Evolutionary conservation across 2,888 invertebrate species (phyloP).

Genomic region (Synanthedon tipuliformis): DNA sequence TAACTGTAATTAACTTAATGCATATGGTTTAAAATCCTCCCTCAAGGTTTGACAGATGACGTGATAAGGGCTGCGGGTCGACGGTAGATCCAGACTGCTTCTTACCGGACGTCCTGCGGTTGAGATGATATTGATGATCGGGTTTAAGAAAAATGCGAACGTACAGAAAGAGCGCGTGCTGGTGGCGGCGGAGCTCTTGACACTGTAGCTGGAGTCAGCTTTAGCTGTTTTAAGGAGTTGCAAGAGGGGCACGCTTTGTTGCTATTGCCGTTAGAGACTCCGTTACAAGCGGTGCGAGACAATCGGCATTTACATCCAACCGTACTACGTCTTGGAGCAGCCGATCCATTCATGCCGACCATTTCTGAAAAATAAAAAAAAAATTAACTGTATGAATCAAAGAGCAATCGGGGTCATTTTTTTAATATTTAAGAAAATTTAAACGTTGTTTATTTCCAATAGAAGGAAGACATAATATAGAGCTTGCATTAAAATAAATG

Average conservation of each 20-base stretch:
- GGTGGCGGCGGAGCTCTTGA: constrained; percentile 10
- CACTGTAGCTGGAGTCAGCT: constrained; percentile 3
- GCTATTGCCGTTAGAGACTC: constrained; percentile 1
- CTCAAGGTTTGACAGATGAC: no score
- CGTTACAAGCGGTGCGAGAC: constrained; percentile 1
- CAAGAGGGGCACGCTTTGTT: constrained; percentile 13
- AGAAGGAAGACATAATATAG: no score
- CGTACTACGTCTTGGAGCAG: constrained; percentile 11
- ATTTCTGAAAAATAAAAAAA: constrained; percentile 17
- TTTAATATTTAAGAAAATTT: no score
- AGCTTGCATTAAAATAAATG: no score
- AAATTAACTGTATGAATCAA: background rate
- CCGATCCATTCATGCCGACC: constrained; percentile 20
- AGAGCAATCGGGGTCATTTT: background rate
- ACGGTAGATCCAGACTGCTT: no score
- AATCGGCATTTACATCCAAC: constrained; percentile 16
- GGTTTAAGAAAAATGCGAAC: constrained; percentile 18
- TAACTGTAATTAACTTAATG: no score
- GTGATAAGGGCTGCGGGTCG: no score
- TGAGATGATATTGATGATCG: no score
- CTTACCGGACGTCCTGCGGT: no score
- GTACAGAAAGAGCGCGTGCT: constrained; percentile 18
- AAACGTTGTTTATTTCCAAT: no score
- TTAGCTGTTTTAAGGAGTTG: constrained; percentile 13
- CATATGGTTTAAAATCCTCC: no score